Percentiles rank a stretch among this genome's conserved stretches.
Evolutionary conservation across 1,140 invertebrate genomes (phyloP).

Genomic region (Lysiphlebus fabarum): DNA sequence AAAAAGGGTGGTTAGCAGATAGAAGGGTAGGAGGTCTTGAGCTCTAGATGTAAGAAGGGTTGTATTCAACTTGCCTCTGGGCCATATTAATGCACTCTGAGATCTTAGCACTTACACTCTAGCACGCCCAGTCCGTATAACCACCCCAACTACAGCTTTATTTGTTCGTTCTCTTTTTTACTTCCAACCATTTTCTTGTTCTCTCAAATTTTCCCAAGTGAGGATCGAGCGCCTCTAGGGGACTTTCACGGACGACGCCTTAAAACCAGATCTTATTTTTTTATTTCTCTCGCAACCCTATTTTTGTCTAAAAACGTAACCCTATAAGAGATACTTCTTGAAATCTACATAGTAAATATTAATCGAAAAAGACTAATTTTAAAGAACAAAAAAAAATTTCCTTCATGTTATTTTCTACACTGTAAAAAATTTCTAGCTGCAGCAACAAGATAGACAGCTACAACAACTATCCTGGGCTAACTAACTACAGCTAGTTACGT

Average conservation of each 20-base stretch:
- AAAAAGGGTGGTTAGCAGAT: background rate
- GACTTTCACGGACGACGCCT: conserved; percentile 53
- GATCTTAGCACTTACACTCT: conserved; percentile 58
- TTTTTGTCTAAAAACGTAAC: conserved; percentile 9
- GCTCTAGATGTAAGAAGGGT: conserved; percentile 56
- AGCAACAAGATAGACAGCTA: too few species aligned
- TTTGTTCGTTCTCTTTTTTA: conserved; percentile 21
- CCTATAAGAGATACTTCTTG: background rate
- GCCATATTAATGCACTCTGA: conserved; percentile 57
- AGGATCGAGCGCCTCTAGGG: conserved; percentile 40
- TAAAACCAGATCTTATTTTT: conserved; percentile 50
- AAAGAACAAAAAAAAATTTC: conserved; percentile 6
- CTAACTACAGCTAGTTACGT: too few species aligned
- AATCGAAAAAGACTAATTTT: conserved; percentile 13
- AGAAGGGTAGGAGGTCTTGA: conserved; percentile 30
- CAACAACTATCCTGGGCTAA: too few species aligned
- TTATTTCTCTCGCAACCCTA: conserved; percentile 24
- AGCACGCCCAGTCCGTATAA: conserved; percentile 42
- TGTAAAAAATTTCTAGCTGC: background rate
- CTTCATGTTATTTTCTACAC: background rate
- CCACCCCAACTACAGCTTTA: conserved; percentile 23
- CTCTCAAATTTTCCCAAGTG: conserved; percentile 49
- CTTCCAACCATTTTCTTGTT: conserved; percentile 49
- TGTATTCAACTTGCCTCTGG: conserved; percentile 53
- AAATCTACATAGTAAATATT: conserved; percentile 37